These are phyloP conservation scores for Caenorhabditis afra DNA, from an alignment of 2,888 invertebrate species.

Conservation along the genomic window DNA sequence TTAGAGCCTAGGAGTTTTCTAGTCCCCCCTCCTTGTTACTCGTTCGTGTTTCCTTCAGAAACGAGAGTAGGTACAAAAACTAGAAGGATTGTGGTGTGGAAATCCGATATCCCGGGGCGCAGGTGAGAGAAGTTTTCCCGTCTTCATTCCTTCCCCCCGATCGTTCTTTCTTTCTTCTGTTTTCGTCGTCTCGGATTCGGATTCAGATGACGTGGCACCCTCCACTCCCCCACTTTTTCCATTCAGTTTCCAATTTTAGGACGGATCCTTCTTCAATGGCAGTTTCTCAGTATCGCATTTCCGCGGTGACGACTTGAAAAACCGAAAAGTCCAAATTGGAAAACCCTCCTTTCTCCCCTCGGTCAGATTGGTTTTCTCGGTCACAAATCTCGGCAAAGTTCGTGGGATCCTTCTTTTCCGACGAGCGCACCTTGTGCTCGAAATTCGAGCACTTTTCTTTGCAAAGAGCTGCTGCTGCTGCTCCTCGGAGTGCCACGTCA, in stretches of 20 bases:
- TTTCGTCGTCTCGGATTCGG: conserved; percentile 1
- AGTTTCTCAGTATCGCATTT: conserved; percentile 36
- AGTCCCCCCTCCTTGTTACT: neutral
- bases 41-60: neutral
- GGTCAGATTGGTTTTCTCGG: no score
- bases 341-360: neutral
- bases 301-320: conserved; percentile 9
- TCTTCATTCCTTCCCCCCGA: conserved; percentile 20
- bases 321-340: conserved; percentile 5
- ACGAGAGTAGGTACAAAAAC: conserved; percentile 24
- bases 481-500: neutral
- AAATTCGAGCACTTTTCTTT: no score
- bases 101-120: conserved; percentile 30
- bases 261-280: conserved; percentile 14
- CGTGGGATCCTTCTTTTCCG: no score
- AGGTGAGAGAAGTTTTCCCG: conserved; percentile 25
- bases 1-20: no score
- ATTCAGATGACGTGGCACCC: conserved; percentile 34
- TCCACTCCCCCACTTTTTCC: conserved; percentile 16
- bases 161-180: neutral
- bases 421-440: no score
- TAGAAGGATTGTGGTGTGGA: conserved; percentile 40
- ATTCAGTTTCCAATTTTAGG: conserved; percentile 44
- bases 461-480: neutral
- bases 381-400: no score